Conservation (phyloP, 1,140 invertebrate species). For the Cheumatopsyche charites region DNA sequence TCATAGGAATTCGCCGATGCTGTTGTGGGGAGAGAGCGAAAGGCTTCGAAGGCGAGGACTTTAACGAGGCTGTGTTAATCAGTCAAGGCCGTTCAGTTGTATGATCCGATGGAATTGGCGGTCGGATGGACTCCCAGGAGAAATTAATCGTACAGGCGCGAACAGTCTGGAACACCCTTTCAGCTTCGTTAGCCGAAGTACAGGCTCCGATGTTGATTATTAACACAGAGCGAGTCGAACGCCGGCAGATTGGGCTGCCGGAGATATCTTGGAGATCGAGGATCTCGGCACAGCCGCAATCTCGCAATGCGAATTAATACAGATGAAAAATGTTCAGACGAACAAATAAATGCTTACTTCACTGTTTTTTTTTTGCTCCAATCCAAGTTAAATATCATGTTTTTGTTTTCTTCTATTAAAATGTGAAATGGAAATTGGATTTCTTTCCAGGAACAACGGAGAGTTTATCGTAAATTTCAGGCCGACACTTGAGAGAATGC, state of each 20-base stretch:
- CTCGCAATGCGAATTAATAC: too few relatives aligned
- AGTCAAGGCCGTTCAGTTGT: constrained; percentile 2
- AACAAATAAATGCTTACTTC: too few relatives aligned
- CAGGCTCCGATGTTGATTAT: constrained; percentile 19
- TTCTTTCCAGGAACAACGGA: too few relatives aligned
- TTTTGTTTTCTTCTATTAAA: too few relatives aligned
- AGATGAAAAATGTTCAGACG: too few relatives aligned
- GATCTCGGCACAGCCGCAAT: too few relatives aligned
- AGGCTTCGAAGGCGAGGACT: too few relatives aligned
- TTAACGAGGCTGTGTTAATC: background rate
- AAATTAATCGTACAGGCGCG: constrained; percentile 17
- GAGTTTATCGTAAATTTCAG: background rate
- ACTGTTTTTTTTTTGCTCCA: too few relatives aligned
- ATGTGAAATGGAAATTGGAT: too few relatives aligned
- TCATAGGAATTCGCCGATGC: background rate
- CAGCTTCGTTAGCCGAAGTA: constrained; percentile 10
- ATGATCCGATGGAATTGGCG: constrained; percentile 16
- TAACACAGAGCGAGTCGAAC: constrained; percentile 1
- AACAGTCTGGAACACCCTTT: background rate
- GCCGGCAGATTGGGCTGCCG: background rate
- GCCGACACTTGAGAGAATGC: background rate
- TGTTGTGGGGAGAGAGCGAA: too few relatives aligned
- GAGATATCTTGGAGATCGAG: too few relatives aligned
- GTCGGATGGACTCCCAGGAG: constrained; percentile 5
- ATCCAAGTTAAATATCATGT: too few relatives aligned